Evolutionary conservation across 2,888 invertebrate genomes (phyloP).

Genomic region (Xanthorhoe spadicearia): DNA sequence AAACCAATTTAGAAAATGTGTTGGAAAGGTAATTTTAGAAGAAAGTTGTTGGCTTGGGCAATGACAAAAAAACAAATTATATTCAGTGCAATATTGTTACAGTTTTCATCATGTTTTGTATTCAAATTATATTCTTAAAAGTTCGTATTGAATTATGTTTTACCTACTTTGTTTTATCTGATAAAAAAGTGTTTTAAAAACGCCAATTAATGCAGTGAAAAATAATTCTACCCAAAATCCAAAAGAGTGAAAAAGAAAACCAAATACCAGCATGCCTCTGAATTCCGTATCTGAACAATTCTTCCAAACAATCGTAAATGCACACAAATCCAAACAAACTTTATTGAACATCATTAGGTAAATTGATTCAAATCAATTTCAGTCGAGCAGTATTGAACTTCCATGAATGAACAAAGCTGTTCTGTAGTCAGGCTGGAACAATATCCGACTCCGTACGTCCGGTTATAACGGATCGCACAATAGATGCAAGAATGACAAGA

Average conservation of each 20-base stretch:
- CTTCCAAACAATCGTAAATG: no score
- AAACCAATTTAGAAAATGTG: background rate
- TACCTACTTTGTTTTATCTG: no score
- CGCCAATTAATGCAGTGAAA: no score
- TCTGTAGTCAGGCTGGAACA: conserved; percentile 19
- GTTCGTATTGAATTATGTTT: no score
- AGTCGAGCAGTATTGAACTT: background rate
- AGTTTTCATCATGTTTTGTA: no score
- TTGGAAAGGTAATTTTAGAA: background rate
- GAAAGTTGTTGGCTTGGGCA: background rate
- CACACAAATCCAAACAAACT: background rate
- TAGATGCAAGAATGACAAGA: conserved; percentile 22
- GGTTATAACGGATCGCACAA: conserved; percentile 19
- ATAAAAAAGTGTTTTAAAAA: no score
- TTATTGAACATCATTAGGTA: background rate
- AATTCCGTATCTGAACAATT: no score
- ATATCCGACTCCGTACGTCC: conserved; percentile 19
- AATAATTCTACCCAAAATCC: no score
- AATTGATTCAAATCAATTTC: background rate
- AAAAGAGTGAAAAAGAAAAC: no score
- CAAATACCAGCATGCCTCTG: no score
- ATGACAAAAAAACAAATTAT: background rate
- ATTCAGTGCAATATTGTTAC: no score
- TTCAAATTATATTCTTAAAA: no score
- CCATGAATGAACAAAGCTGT: conserved; percentile 7